These are phyloP conservation scores for Burhinus bistriatus DNA, from an alignment of 2,113 vertebrate species.

Conservation along the genomic window DNA sequence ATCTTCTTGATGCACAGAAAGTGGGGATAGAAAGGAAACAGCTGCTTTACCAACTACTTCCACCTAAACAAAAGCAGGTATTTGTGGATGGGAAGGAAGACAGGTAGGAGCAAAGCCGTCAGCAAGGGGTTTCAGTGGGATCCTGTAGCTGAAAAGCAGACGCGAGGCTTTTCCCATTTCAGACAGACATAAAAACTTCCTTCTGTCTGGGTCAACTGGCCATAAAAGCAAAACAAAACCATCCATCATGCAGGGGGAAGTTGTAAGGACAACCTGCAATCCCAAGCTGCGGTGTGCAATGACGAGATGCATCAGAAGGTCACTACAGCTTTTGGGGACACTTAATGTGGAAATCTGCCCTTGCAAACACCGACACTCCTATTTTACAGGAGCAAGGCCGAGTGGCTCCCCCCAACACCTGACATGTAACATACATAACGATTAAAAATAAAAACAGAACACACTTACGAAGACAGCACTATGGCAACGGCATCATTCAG, in stretches of 20 bases:
- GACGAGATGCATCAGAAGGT: neutral
- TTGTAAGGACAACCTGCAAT: rapidly evolving
- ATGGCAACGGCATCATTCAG: slow-evolving; percentile 97
- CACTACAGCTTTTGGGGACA: neutral
- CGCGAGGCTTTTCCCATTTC: neutral
- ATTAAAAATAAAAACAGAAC: slow-evolving; percentile 24
- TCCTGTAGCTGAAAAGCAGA: neutral
- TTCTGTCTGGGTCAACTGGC: neutral
- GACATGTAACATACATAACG: neutral
- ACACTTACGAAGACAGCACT: slow-evolving; percentile 96
- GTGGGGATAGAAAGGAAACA: neutral
- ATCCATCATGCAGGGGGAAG: neutral
- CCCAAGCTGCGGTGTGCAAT: neutral
- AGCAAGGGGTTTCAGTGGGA: neutral
- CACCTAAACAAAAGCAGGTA: neutral
- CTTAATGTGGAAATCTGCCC: neutral
- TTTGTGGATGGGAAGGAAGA: neutral
- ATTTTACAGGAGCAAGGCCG: neutral
- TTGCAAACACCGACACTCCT: neutral
- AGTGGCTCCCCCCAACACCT: neutral
- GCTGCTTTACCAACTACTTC: neutral
- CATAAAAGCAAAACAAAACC: neutral
- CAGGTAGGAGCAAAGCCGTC: neutral
- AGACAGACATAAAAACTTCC: neutral
- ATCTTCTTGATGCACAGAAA: neutral